A percentile compares a stretch with the other conserved stretches of the same genome.
Evolutionary conservation across 2,113 vertebrate species (phyloP).

Genomic region (Sylvietta virens): DNA sequence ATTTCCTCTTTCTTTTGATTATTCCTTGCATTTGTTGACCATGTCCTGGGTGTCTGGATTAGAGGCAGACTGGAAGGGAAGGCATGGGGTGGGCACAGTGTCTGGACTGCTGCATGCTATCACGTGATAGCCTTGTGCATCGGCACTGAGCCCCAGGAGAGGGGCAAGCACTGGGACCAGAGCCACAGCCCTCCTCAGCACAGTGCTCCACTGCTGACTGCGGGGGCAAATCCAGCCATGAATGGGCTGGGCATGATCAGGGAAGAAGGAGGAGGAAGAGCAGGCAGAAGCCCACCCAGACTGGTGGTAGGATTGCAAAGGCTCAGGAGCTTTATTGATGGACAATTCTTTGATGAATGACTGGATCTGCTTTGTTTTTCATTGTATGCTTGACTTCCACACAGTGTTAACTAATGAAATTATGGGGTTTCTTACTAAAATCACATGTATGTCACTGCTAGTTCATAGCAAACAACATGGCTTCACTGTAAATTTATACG

Average conservation of each 20-base stretch:
- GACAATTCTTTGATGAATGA: neutral
- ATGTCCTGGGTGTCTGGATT: neutral
- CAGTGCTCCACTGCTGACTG: neutral
- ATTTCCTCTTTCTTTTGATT: neutral
- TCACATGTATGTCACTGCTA: neutral
- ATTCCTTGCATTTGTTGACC: neutral
- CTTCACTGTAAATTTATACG: constrained; percentile 16
- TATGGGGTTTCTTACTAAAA: constrained; percentile 17
- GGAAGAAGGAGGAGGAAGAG: neutral
- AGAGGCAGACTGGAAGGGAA: neutral
- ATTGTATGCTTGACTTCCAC: neutral
- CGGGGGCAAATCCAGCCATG: fast-evolving
- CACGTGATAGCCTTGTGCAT: fast-evolving
- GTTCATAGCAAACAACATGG: constrained; percentile 11
- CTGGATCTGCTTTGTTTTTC: constrained; percentile 5
- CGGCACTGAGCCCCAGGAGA: fast-evolving
- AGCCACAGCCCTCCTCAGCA: neutral
- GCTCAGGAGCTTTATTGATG: neutral
- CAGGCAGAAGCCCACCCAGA: neutral
- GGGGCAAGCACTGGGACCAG: fast-evolving
- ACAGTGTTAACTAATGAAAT: constrained; percentile 13
- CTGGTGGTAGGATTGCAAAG: neutral
- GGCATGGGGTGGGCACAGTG: fast-evolving
- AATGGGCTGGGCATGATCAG: neutral
- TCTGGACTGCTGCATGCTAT: fast-evolving